Conservation (phyloP, 2,797 vertebrate genomes). For the Odontamblyopus lacepedii region DNA sequence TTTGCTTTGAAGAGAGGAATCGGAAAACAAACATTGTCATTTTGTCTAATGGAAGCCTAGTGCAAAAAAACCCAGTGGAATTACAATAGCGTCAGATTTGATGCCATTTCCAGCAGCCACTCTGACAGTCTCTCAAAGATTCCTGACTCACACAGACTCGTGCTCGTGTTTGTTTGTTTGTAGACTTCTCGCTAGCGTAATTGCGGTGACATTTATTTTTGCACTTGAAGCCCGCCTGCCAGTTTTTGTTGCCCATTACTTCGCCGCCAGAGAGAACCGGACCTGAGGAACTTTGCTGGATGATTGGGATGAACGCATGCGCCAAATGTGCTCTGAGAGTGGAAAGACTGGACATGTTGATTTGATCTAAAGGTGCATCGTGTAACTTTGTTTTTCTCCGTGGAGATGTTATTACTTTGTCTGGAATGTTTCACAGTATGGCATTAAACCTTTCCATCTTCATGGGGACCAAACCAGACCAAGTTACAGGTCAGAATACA, state of each 20-base stretch:
- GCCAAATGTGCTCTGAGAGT: too few species aligned
- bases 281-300: constrained; percentile 32
- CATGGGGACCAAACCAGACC: too few species aligned
- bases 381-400: too few species aligned
- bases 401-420: too few species aligned
- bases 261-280: constrained; percentile 35
- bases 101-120: constrained; percentile 28
- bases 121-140: constrained; percentile 17
- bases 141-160: constrained; percentile 19
- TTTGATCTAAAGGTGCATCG: too few species aligned
- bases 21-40: constrained; percentile 3
- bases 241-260: constrained; percentile 54
- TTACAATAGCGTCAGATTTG: constrained; percentile 18
- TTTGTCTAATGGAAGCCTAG: constrained; percentile 1
- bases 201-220: constrained; percentile 74
- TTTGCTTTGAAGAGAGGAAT: constrained; percentile 7
- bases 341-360: too few species aligned
- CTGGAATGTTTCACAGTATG: too few species aligned
- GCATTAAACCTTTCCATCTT: too few species aligned
- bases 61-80: background rate
- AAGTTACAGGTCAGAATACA: too few species aligned
- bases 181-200: constrained; percentile 56
- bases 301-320: constrained; percentile 45
- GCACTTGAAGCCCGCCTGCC: constrained; percentile 69
- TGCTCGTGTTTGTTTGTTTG: constrained; percentile 51